Percentiles rank a stretch among this genome's conserved stretches.
These are phyloP conservation scores for Grapholita molesta DNA, from an alignment of 1,140 invertebrate species.

Conservation along the genomic window DNA sequence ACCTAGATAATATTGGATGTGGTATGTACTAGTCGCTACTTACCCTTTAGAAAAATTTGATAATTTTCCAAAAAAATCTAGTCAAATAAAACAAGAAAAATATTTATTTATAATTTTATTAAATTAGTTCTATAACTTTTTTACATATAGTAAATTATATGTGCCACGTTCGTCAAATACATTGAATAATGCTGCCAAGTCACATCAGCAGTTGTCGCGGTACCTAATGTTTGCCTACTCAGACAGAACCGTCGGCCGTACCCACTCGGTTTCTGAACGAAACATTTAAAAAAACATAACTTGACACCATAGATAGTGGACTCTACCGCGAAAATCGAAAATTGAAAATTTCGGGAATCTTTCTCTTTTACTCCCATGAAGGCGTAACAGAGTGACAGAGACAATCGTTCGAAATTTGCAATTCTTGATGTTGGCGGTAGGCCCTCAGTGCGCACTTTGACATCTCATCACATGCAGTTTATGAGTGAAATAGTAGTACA, in stretches of 20 bases:
- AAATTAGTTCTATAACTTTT: conserved; percentile 78
- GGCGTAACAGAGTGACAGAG: no score
- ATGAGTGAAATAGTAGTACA: neutral
- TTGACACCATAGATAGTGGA: neutral
- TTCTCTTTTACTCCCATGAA: no score
- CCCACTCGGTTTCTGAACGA: neutral
- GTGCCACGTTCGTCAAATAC: conserved; percentile 71
- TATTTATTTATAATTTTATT: conserved; percentile 76
- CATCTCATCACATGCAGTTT: neutral
- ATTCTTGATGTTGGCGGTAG: no score
- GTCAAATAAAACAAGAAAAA: conserved; percentile 41
- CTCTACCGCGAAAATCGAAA: no score
- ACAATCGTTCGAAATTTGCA: no score
- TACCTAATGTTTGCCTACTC: conserved; percentile 70
- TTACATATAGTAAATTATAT: conserved; percentile 74
- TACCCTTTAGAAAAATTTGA: no score
- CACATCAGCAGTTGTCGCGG: conserved; percentile 63
- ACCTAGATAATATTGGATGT: no score
- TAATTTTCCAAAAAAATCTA: no score
- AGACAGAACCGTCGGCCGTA: conserved; percentile 37
- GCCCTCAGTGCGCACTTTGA: neutral
- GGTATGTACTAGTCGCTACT: no score
- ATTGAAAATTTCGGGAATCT: no score
- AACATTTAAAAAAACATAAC: neutral
- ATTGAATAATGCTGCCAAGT: conserved; percentile 69